Evolutionary conservation across 2,113 vertebrate genomes (phyloP).

Genomic region (Cairina moschata): DNA sequence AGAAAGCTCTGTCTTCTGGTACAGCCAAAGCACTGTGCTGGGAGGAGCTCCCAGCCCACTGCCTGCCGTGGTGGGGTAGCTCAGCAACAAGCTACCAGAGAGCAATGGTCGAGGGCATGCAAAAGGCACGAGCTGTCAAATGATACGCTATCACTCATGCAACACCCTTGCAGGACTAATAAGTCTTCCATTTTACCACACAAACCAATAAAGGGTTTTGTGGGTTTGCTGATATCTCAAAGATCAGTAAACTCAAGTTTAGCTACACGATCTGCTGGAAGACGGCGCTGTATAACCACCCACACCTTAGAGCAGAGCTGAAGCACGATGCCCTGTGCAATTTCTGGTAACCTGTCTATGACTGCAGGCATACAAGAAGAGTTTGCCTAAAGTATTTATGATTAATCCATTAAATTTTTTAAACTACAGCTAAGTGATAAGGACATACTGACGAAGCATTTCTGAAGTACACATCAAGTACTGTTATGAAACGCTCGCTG

Average conservation of each 20-base stretch:
- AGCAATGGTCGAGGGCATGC: neutral
- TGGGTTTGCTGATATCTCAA: neutral
- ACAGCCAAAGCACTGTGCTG: neutral
- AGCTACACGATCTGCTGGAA: neutral
- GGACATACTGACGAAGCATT: neutral
- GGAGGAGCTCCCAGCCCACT: neutral
- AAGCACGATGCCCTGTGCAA: neutral
- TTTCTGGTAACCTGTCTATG: neutral
- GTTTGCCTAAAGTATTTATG: neutral
- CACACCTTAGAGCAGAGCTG: neutral
- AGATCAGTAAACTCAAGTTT: neutral
- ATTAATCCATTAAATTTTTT: neutral
- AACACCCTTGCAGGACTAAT: too few species aligned
- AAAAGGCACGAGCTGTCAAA: neutral
- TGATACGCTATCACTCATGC: rapidly evolving
- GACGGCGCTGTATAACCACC: neutral
- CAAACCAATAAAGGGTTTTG: neutral
- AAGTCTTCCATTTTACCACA: neutral
- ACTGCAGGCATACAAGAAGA: neutral
- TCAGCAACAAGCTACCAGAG: neutral
- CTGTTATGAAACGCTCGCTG: neutral
- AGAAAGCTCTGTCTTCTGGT: rapidly evolving
- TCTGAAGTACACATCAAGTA: neutral
- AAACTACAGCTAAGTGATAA: neutral
- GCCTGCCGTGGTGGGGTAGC: neutral